Evolutionary conservation across 2,797 vertebrate genomes (phyloP), one percentile per base, ranked within the genome.

Genomic region (Premnoplex brunnescens): DNA sequence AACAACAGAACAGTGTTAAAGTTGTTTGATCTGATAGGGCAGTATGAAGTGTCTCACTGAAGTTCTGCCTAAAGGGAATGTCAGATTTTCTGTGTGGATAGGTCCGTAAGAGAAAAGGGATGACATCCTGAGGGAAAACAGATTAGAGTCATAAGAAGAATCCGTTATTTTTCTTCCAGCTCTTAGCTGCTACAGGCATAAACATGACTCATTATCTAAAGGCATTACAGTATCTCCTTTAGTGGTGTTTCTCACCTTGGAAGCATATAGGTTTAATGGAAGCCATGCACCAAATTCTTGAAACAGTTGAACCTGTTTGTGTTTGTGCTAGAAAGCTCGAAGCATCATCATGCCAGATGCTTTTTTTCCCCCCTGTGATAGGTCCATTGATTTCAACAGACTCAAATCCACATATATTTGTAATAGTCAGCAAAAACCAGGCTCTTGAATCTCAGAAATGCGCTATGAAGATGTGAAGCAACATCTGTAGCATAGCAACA

Each of bases 401-500:
- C 14, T 68, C 28, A 46, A 18, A 51, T 36, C 48, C n/a, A 28
- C n/a, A 12, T 59, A 48, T 8, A 4, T 52, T 51, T 77, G 1
- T 56, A 73, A 51, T 4, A 63, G n/a, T 30, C 73, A 46, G 91
- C n/a, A 63, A 63, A 87, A 55, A 48, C 49, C 49, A 71, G 51
- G 23, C 46, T 51, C 32, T 27, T 13, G 60, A 60, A n/a, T 48
- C 60, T 82, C 44, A 76, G 71, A 87, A 95, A 77, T 15, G 30
- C 18, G 15, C 11, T n/a, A 4, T 28, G 60, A 71, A 69, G 48
- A 20, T 52, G 74, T 14, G 1, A 5, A 79, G 54, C 82, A 89
- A 48, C 71, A 92, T 71, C 64, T 95, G 63, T 89, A 92, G 34
- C 69, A 18, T 82, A 84, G 86, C 86, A 95, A 90, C 85, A 58